Evolutionary conservation across 2,797 vertebrate species (phyloP).

Genomic region (Platalea minor): DNA sequence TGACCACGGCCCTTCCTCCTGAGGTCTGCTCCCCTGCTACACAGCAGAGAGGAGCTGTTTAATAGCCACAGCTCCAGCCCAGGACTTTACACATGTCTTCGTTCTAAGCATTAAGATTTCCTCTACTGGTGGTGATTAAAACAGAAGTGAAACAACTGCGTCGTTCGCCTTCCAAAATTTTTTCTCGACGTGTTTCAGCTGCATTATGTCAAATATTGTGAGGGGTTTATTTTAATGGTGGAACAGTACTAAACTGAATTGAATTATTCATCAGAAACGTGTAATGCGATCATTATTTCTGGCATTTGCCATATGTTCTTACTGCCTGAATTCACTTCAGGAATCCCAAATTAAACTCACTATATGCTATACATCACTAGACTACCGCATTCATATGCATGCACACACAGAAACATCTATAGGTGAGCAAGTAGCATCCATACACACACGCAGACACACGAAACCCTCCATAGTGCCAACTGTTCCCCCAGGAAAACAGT

Average conservation of each 20-base stretch:
- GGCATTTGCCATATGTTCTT: conserved; percentile 33
- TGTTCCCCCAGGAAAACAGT: not conserved
- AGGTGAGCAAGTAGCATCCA: not conserved
- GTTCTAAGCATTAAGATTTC: not conserved
- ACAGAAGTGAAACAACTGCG: conserved; percentile 43
- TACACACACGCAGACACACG: not conserved
- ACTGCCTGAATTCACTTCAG: conserved; percentile 24
- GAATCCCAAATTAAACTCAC: conserved; percentile 34
- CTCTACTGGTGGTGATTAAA: not conserved
- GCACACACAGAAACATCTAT: not conserved
- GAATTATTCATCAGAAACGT: conserved; percentile 68
- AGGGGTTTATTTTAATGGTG: conserved; percentile 36
- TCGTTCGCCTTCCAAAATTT: not conserved
- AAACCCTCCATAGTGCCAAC: not conserved
- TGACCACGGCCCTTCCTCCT: not conserved
- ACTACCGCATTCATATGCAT: not conserved
- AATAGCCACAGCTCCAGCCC: not conserved
- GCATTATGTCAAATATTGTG: conserved; percentile 12
- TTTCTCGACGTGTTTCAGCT: not conserved
- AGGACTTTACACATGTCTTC: not conserved
- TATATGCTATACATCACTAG: not conserved
- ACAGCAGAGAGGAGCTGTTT: not conserved
- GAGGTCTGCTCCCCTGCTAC: not conserved
- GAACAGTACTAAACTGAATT: conserved; percentile 32
- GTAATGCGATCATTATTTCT: conserved; percentile 48